phyloP scores from a whole-genome alignment of 2,888 invertebrate species.

The Himalopsyche kuldschensis region DNA sequence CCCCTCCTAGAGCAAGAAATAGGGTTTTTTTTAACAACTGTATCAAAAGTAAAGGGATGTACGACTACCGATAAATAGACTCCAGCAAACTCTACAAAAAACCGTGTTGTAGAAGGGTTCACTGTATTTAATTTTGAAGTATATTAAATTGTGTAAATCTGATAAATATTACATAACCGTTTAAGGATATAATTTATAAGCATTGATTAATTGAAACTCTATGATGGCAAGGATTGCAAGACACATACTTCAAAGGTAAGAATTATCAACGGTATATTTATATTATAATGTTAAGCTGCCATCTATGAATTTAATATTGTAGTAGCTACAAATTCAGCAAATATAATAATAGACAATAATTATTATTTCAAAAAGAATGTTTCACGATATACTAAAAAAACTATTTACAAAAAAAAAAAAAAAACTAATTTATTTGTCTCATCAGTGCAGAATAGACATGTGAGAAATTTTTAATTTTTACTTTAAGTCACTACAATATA shows the following conservation, averaged over 20 bases:
- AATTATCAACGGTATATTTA: background rate
- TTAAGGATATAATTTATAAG: background rate
- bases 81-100: too few species aligned
- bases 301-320: background rate
- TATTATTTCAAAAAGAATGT: background rate
- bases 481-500: background rate
- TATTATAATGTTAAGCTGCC: background rate
- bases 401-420: background rate
- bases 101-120: too few species aligned
- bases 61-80: too few species aligned
- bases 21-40: too few species aligned
- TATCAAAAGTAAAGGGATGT: too few species aligned
- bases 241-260: background rate
- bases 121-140: too few species aligned
- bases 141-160: too few species aligned
- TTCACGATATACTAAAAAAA: background rate
- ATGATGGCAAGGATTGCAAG: background rate
- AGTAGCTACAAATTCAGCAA: background rate
- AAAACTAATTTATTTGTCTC: background rate
- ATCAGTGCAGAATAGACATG: background rate
- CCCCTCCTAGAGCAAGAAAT: too few species aligned
- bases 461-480: background rate
- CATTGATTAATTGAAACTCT: background rate
- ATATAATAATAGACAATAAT: background rate
- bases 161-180: background rate